Conservation (phyloP, 2,888 invertebrate genomes). For the Sesamia inferens region DNA sequence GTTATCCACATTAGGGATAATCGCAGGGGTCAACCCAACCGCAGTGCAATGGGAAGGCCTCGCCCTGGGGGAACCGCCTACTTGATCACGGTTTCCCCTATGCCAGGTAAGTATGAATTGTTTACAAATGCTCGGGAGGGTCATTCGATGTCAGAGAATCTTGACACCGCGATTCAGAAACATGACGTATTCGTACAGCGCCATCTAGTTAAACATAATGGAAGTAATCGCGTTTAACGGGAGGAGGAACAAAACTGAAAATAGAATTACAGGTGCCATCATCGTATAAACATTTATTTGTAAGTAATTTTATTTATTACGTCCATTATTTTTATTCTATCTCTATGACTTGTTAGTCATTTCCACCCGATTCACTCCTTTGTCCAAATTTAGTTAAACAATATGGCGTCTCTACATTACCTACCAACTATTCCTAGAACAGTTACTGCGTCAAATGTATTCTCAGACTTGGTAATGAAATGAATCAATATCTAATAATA, state of each 20-base stretch:
- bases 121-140: neutral
- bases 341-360: neutral
- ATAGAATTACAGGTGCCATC: neutral
- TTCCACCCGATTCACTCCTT: neutral
- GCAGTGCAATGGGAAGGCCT: conserved; percentile 34
- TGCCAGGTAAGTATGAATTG: conserved; percentile 29
- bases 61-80: conserved; percentile 33
- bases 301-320: neutral
- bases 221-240: neutral
- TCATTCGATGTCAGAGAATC: conserved; percentile 14
- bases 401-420: neutral
- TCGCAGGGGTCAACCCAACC: conserved; percentile 28
- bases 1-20: conserved; percentile 34
- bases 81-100: conserved; percentile 28
- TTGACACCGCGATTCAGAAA: conserved; percentile 28
- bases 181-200: conserved; percentile 4
- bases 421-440: conserved; percentile 2
- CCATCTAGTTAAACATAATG: conserved; percentile 1
- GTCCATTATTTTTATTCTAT: no score
- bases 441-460: neutral
- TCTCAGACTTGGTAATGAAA: neutral
- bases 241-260: neutral
- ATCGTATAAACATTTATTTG: no score
- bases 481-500: no score
- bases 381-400: neutral